These are phyloP conservation scores for Brenthis ino DNA, from an alignment of 2,888 invertebrate genomes.

Conservation along the genomic window DNA sequence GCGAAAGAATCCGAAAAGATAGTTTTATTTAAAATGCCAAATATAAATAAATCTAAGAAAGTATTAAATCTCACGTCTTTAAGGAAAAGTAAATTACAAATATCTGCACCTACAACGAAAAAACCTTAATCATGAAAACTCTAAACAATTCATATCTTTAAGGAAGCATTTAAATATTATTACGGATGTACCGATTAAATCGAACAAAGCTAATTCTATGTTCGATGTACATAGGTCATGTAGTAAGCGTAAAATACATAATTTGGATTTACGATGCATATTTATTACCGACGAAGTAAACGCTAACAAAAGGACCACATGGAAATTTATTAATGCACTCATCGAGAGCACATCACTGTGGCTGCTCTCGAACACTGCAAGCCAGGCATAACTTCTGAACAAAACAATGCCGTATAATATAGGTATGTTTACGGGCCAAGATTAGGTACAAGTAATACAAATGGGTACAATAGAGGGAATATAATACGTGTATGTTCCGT, in stretches of 20 bases:
- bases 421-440: slow-evolving; percentile 3
- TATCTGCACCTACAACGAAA: too few species aligned
- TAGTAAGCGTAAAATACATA: slow-evolving; percentile 31
- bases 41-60: too few species aligned
- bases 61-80: too few species aligned
- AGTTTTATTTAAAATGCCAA: too few species aligned
- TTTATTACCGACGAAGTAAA: slow-evolving; percentile 14
- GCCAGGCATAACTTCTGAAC: slow-evolving; percentile 4
- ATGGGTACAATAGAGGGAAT: slow-evolving; percentile 13
- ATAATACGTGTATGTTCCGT: slow-evolving; percentile 12
- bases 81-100: too few species aligned
- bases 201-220: background rate
- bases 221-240: background rate
- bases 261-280: slow-evolving; percentile 24
- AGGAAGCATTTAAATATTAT: too few species aligned
- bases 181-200: too few species aligned
- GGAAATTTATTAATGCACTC: slow-evolving; percentile 29
- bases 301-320: slow-evolving; percentile 24
- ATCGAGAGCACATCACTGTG: slow-evolving; percentile 22
- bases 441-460: slow-evolving; percentile 15
- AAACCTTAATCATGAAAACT: too few species aligned
- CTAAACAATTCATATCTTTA: too few species aligned
- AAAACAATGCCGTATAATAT: slow-evolving; percentile 4
- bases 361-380: slow-evolving; percentile 21
- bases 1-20: too few species aligned